Base-by-base conservation (phyloP, 1,140 invertebrate species). In the Lucilia cuprina region DNA sequence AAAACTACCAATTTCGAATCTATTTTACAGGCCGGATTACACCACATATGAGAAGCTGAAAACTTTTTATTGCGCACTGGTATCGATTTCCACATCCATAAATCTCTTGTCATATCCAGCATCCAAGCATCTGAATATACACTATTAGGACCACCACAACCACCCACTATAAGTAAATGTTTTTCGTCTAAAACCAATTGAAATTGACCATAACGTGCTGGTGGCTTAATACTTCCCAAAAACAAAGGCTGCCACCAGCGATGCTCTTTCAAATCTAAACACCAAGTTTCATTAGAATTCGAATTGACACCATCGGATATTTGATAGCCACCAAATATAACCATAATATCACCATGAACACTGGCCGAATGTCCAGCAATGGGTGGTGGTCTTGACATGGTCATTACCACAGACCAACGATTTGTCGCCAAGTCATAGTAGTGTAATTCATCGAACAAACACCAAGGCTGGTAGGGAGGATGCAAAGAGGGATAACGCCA, bases 401-500 rank as follows among this genome's bases (percentile, higher is more conserved):
- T 92, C 50, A 93, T 92, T 87, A 94, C 94, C 50, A 97, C 92
- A 85, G 94, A 93, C 98, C 98, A 99, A 85, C 95, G 94, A 92
- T 98, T 98, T 25, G 93, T 93, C 84, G 92, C 92, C 47, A 97
- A 95, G 91, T 96, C 95, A 88, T 98, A 99, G 77, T 96, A 93
- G 91, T 99, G 98, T 70, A 99, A 93, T 92, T 99, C 97, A 92
- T 97, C 97, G 88, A 98, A 98, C 88, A 98, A 94, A 86, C 95
- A 95, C 93, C 95, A 96, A 87, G 95, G 95, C 91, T 98, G 97
- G 92, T 98, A 96, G 50, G 97, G 93, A 65, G 97, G 96, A 92
- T 97, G 97, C 3, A 96, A 93, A 55, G 97, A 97, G 25, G 98
- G 97, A 92, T 98, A 96, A 14, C 97, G 96, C 97, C 97, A 99